phyloP scores from a whole-genome alignment of 2,888 invertebrate species.

The Drosophila affinis region DNA sequence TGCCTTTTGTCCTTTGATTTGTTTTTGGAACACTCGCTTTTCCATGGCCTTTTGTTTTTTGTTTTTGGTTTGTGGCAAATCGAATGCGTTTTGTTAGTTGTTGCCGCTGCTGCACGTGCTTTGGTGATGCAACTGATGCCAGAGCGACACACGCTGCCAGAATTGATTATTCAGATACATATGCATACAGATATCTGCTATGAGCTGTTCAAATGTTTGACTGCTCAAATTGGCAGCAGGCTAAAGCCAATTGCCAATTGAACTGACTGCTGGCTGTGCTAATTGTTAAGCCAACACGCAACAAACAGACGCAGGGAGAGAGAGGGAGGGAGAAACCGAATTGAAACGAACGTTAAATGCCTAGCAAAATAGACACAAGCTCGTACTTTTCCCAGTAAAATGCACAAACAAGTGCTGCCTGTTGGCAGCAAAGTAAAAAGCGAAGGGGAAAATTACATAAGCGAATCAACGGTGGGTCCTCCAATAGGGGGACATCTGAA shows the following conservation, averaged over 20 bases:
- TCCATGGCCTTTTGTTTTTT: constrained; percentile 38
- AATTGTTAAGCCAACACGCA: constrained; percentile 66
- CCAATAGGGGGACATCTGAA: constrained; percentile 3
- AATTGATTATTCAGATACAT: constrained; percentile 26
- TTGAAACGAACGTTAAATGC: constrained; percentile 14
- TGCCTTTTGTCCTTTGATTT: background rate
- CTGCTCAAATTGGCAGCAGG: constrained; percentile 35
- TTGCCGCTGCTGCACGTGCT: constrained; percentile 54
- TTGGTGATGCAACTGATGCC: constrained; percentile 34
- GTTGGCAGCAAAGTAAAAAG: constrained; percentile 2
- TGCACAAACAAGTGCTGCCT: constrained; percentile 20
- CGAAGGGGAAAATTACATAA: constrained; percentile 24
- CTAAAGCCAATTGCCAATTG: constrained; percentile 44
- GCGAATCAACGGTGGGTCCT: background rate
- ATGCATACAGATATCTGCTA: background rate
- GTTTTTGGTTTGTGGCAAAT: constrained; percentile 10
- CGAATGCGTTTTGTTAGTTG: constrained; percentile 51
- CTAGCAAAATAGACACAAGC: constrained; percentile 36
- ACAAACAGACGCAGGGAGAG: constrained; percentile 2
- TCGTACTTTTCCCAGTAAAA: constrained; percentile 1
- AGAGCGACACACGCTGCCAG: constrained; percentile 32
- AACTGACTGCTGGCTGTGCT: constrained; percentile 45
- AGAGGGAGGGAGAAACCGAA: background rate
- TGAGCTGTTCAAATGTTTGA: constrained; percentile 26
- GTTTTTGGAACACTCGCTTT: background rate